Base-by-base conservation (phyloP, 35 echinoderm and acorn worm species). In the Apostichopus californicus region DNA sequence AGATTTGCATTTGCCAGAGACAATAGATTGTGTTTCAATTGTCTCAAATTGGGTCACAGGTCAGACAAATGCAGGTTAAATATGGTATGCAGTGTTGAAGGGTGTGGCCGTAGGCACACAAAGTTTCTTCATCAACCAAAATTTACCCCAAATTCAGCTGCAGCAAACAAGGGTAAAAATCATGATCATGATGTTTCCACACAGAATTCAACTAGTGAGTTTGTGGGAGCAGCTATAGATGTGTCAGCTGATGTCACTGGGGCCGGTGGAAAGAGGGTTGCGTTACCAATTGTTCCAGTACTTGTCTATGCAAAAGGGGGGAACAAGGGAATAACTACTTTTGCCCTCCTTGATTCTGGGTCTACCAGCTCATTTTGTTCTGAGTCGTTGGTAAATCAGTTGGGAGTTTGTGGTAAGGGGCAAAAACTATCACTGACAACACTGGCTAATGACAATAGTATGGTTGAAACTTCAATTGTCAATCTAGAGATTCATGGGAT, bases 281-380 rank as follows among this genome's bases (percentile, higher is more conserved):
- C 87, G 9, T 65, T 95, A 22, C 94, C 94, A 9, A 93, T 93
- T 60, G 83, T 93, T 9, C 28, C 94, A 57, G 94, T 93, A 4
- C 80, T 59, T 1, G 91, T 95, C 13, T 79, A 56, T 55, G 77
- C 86, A n/a, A 9, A 56, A 57, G 86, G 55, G 64, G 24, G 55
- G 15, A 75, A 83, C 17, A 65, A 46, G 54, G 17, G 25, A 22
- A 56, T 93, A n/a, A 25, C 58, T 23, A 91, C 88, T n/a, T 78
- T 25, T 87, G 92, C 88, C 21, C 77, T 91, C 6, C 54, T 93
- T 2, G 89, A 94, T 66, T 73, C 89, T 58, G 95, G 95, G 17
- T 93, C 88, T 7, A 87, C 92, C 21, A 93, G 92, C 71, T 91
- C 87, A 0, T 94, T 94, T 25, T 94, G 95, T 54, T 88, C 92